Evolutionary conservation across 2,797 vertebrate species (phyloP), one percentile per base, ranked within the genome.

Genomic region (Pteropus rufus): DNA sequence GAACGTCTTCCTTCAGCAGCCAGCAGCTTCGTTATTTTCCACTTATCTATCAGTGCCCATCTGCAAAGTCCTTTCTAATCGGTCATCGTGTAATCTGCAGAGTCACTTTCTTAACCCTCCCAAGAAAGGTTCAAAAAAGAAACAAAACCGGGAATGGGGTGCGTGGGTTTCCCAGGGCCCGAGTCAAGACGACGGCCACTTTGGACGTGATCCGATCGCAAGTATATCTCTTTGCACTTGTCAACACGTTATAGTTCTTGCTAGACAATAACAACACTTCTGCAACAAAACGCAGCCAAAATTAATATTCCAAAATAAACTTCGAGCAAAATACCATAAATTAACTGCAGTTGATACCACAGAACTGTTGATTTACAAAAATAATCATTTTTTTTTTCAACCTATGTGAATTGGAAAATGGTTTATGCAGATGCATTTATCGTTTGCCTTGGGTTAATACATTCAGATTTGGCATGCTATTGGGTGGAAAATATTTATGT

Each of bases 401-500:
- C 92, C 54, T 62, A 73, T 12, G 9, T 72, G 70, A 73, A 95
- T 81, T 92, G 81, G 92, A 88, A 88, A 93, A 92, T 80, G 93
- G 84, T 94, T 89, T 97, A 52, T 83, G 83, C n/a, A 29, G 58
- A 95, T 46, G 44, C 77, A 10, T 90, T 86, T 94, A 60, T 91
- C 94, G 64, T 72, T 72, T 83, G 70, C 81, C 92, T 52, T 41
- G 87, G 65, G 94, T 83, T 94, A 92, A 80, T 89, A 52, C 67
- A 36, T 87, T 93, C 93, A 62, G 67, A 85, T 95, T 60, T 96
- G 87, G 89, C 72, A 10, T 88, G 93, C 64, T 92, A 14, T 70
- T 84, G 58, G 83, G 67, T 70, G 93, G 88, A 44, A 96, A 92
- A 92, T 94, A 89, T 92, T 97, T 96, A 92, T 89, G 69, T 84